Conservation (phyloP, 2,113 vertebrate genomes). For the Heteronetta atricapilla region DNA sequence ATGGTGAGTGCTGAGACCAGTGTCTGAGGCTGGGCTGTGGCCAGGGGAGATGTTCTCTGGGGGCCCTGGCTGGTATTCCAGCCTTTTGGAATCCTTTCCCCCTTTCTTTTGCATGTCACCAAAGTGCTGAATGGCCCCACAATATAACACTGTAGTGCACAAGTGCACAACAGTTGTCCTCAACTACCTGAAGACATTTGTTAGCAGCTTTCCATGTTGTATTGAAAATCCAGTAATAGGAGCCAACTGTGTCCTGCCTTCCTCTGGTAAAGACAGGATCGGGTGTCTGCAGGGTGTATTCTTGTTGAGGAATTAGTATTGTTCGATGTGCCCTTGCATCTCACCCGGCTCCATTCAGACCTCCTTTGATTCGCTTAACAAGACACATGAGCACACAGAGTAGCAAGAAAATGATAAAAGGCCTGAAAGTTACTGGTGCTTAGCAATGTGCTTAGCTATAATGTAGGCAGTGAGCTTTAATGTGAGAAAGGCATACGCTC, state of each 20-base stretch:
- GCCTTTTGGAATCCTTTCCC: not conserved
- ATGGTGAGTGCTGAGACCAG: not conserved
- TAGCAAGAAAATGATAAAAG: not conserved
- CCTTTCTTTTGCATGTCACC: not conserved
- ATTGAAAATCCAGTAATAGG: not conserved
- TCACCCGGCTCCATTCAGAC: not conserved
- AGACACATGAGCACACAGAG: not conserved
- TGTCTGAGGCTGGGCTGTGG: not conserved
- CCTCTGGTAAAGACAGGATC: not conserved
- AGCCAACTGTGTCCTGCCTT: not conserved
- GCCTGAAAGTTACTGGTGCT: not conserved
- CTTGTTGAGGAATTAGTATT: rapidly evolving
- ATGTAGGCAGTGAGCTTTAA: not conserved
- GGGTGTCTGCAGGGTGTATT: not conserved
- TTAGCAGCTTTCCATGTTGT: not conserved
- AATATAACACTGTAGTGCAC: not conserved
- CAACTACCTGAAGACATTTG: not conserved
- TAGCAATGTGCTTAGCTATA: not conserved
- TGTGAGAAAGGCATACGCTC: not conserved
- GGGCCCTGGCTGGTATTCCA: not conserved
- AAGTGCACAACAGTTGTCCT: not conserved
- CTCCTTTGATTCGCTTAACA: not conserved
- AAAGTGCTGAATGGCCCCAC: not conserved
- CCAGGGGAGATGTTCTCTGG: not conserved
- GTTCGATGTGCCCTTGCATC: not conserved